Evolutionary conservation across 2,888 invertebrate genomes (phyloP), one percentile per base, ranked within the genome.

Genomic region (Steromphala cineraria): DNA sequence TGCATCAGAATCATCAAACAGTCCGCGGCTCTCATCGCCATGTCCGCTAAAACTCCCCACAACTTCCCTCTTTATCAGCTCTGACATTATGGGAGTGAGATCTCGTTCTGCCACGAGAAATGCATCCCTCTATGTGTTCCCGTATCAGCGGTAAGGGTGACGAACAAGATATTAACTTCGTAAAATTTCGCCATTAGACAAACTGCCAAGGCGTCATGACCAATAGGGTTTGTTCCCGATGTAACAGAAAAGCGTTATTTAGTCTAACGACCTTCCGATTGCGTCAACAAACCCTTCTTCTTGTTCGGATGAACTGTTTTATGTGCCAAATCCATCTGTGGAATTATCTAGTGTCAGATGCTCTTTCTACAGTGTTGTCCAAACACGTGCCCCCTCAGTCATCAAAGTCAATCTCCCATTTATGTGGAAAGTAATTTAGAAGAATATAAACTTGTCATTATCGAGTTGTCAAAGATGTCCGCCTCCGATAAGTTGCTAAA

Each of bases 141-240:
- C 1, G 24, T 15, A 62, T 62, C 62, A 13, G 24, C 62, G 24
- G 28, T 15, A 4, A 36, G n/a, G 71, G 71, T n/a, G 71, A 40
- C 71, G 71, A 36, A 15, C 13, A 31, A 71, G 71, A 71, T n/a
- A 71, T 40, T 71, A 71, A 36, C 71, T 71, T 31, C 71, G 36
- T 36, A 71, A 46, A 31, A 71, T 71, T 71, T 71, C 19, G 15
- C 36, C 71, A 71, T 40, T 71, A 36, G 40, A 13, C 62, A 62
- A 62, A 62, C 62, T 62, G 24, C 2, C 3, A 17, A 62, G 62
- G 62, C 17, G 62, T 28, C 28, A 21, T 4, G 28, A 24, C 21
- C n/a, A 36, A 17, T 71, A 19, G 17, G 31, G 10, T n/a, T 71
- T 13, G 71, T 36, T 31, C 24, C 19, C 19, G 28, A 19, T 28